Evolutionary conservation across 2,888 invertebrate species (phyloP), one percentile per base, ranked within the genome.

Genomic region (Schizaphis graminum): DNA sequence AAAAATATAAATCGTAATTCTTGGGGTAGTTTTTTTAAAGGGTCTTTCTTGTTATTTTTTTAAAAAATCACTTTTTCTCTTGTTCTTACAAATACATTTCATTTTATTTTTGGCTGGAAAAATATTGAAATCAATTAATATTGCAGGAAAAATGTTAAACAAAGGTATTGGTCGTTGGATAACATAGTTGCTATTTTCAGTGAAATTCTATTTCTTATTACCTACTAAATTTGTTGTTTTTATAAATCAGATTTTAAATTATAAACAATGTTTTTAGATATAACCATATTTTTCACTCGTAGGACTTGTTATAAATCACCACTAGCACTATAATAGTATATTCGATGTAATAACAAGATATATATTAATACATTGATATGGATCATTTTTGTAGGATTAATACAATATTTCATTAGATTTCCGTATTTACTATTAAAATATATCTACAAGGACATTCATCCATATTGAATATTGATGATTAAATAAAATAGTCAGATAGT

Each of bases 101-200:
- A 21, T 67, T 21, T 67, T 61, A 44, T 67, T 53, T 44, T 35
- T 47, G 5, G 35, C 13, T n/a, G 49, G 53, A 57, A 35, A 91
- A 88, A 56, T 92, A 92, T 88, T 88, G 8, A 88, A 92, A 67
- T 77, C 53, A 92, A 67, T 88, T 88, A 53, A 53, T 41, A 53
- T n/a, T 57, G 47, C n/a, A 47, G 26, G 86, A 85, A 8, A 77
- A 49, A 26, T 49, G 91, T 53, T 11, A 13, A 77, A 44, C 56
- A 26, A 91, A 91, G 21, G 35, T 35, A 8, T 35, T 77, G 21
- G 7, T 77, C 21, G 21, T 8, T 77, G 8, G 8, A 35, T 77
- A 77, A 77, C 7, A 35, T 35, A 35, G 21, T 35, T 77, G 35
- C n/a, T 35, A 21, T 35, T 35, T 77, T 35, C 35, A 21, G 77